These are phyloP conservation scores for Maniola hyperantus DNA, from an alignment of 2,888 invertebrate species.

Conservation along the genomic window DNA sequence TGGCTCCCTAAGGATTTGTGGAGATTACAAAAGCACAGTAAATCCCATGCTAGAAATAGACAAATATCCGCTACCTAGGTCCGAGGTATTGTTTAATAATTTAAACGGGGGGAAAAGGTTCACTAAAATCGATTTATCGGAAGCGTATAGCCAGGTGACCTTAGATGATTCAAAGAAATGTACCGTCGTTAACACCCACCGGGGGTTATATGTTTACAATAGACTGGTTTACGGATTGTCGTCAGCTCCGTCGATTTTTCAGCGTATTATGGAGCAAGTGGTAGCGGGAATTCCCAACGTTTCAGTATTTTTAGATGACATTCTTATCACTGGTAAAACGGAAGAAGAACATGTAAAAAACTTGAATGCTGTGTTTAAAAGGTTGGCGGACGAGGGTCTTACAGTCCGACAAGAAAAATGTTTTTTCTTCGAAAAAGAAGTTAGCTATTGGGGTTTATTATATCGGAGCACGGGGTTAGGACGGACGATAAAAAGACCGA, in stretches of 20 bases:
- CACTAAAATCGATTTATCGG: slow-evolving; percentile 34
- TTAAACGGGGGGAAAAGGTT: too few species aligned
- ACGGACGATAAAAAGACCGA: slow-evolving; percentile 33
- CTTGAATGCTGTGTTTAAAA: slow-evolving; percentile 33
- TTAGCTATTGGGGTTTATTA: slow-evolving; percentile 41
- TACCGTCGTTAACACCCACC: slow-evolving; percentile 42
- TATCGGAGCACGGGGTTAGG: slow-evolving; percentile 34
- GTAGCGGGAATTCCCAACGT: slow-evolving; percentile 29
- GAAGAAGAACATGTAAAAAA: slow-evolving; percentile 17
- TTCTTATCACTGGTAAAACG: slow-evolving; percentile 32
- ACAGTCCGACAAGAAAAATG: slow-evolving; percentile 41
- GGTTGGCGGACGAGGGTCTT: slow-evolving; percentile 31
- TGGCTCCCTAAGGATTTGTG: too few species aligned
- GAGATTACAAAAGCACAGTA: too few species aligned
- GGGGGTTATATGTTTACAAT: slow-evolving; percentile 40
- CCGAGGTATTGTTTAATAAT: too few species aligned
- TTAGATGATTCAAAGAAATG: slow-evolving; percentile 39
- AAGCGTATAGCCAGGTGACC: slow-evolving; percentile 34
- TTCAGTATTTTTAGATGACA: slow-evolving; percentile 35
- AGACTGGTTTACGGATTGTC: slow-evolving; percentile 38
- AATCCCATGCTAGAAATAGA: too few species aligned
- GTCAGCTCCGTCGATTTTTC: slow-evolving; percentile 40
- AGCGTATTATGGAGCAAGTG: slow-evolving; percentile 35
- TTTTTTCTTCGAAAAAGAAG: slow-evolving; percentile 39
- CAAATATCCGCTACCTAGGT: too few species aligned